phyloP scores from a whole-genome alignment of 2,888 invertebrate species.

The Amiota minor region DNA sequence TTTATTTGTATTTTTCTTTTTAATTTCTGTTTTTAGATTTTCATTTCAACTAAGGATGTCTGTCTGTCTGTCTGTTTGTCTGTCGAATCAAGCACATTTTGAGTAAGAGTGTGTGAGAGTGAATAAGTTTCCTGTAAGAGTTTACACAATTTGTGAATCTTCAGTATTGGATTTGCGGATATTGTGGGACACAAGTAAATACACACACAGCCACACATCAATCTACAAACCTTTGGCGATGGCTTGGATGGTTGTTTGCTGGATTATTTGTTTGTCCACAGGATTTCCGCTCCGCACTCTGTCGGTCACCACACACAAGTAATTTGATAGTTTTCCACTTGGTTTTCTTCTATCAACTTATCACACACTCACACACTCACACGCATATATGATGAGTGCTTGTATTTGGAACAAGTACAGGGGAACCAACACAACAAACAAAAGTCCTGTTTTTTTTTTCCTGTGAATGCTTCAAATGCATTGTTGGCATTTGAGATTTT shows the following conservation, averaged over 20 bases:
- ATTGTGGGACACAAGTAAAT: conserved; percentile 28
- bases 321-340: conserved; percentile 65
- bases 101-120: neutral
- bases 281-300: neutral
- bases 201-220: too few species aligned
- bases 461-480: conserved; percentile 21
- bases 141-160: conserved; percentile 41
- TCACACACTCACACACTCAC: neutral
- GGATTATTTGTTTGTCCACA: neutral
- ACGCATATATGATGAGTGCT: too few species aligned
- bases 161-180: conserved; percentile 52
- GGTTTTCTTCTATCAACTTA: conserved; percentile 38
- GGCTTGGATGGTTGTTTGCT: conserved; percentile 10
- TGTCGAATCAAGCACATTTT: neutral
- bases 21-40: conserved; percentile 35
- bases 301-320: conserved; percentile 52
- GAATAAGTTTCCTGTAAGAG: conserved; percentile 32
- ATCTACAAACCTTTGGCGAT: too few species aligned
- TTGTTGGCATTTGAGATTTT: conserved; percentile 1
- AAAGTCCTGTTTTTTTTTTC: conserved; percentile 8
- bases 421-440: conserved; percentile 40
- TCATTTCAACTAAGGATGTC: conserved; percentile 31
- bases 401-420: conserved; percentile 10
- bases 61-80: conserved; percentile 1
- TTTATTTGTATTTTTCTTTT: conserved; percentile 19